A percentile compares a stretch with the other conserved stretches of the same genome.
Conservation (phyloP, 2,113 vertebrate genomes). For the Zosterops borbonicus region DNA sequence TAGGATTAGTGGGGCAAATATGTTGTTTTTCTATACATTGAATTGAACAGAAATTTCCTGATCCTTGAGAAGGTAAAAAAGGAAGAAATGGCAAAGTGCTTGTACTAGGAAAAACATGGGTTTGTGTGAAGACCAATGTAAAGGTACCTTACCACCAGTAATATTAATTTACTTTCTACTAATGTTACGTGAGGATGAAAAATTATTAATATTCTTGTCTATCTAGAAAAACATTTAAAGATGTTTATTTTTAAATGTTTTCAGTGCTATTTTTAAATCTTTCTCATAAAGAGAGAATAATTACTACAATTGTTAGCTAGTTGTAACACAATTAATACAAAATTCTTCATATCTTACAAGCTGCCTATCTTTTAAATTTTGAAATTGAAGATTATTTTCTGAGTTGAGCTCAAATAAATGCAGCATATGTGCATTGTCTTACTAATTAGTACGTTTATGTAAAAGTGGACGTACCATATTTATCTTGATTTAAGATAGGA, state of each 20-base stretch:
- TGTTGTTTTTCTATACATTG: not conserved
- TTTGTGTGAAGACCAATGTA: not conserved
- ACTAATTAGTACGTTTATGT: not conserved
- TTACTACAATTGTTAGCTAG: not conserved
- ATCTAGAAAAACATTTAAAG: not conserved
- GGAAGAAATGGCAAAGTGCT: not conserved
- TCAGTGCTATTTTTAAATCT: not conserved
- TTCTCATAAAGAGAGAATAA: not conserved
- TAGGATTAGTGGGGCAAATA: not conserved
- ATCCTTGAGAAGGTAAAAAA: not conserved
- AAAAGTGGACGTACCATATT: slow-evolving; percentile 1
- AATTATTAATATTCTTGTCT: not conserved
- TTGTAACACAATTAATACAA: not conserved
- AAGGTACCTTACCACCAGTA: not conserved
- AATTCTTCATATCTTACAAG: not conserved
- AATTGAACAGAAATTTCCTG: not conserved
- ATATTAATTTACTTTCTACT: not conserved
- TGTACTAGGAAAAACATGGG: not conserved
- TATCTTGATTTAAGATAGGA: slow-evolving; percentile 36
- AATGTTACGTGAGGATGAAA: not conserved
- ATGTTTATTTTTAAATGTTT: not conserved
- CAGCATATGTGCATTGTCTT: not conserved
- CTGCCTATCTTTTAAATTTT: not conserved
- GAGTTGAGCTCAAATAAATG: not conserved
- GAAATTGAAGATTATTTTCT: not conserved